Percentiles rank a stretch among this genome's conserved stretches.
These are phyloP conservation scores for Psittacula derbiana DNA, from an alignment of 2,797 vertebrate species.

Conservation along the genomic window DNA sequence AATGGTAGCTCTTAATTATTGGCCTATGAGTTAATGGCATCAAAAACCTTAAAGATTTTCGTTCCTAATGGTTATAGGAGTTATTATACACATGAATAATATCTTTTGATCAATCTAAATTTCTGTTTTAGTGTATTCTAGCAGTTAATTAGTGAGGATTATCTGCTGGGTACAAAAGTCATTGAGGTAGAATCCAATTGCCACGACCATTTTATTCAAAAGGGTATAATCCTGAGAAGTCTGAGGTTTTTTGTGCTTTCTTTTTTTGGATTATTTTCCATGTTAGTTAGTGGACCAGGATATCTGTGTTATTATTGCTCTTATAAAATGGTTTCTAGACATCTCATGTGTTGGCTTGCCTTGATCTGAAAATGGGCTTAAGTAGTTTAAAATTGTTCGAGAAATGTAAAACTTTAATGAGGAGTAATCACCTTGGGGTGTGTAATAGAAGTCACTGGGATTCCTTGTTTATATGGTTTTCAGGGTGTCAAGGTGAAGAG, in stretches of 20 bases:
- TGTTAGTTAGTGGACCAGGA: background rate
- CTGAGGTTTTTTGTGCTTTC: background rate
- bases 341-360: slow-evolving; percentile 35
- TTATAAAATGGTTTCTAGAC: slow-evolving; percentile 16
- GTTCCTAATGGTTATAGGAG: background rate
- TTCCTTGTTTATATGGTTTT: background rate
- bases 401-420: slow-evolving; percentile 1
- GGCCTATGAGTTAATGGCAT: slow-evolving; percentile 13
- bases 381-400: slow-evolving; percentile 30
- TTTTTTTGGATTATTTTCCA: background rate
- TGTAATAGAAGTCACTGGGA: background rate
- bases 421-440: slow-evolving; percentile 1
- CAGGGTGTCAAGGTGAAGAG: background rate
- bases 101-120: slow-evolving; percentile 36
- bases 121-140: slow-evolving; percentile 21
- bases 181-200: slow-evolving; percentile 35
- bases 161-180: slow-evolving; percentile 22
- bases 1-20: background rate
- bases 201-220: background rate
- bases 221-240: background rate
- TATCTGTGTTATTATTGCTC: background rate
- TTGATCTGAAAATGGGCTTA: slow-evolving; percentile 18
- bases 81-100: slow-evolving; percentile 1
- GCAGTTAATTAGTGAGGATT: slow-evolving; percentile 32
- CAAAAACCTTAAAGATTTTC: background rate